A percentile compares a stretch with the other conserved stretches of the same genome.
These are phyloP conservation scores for Onthophagus taurus DNA, from an alignment of 1,140 invertebrate genomes.

Conservation along the genomic window DNA sequence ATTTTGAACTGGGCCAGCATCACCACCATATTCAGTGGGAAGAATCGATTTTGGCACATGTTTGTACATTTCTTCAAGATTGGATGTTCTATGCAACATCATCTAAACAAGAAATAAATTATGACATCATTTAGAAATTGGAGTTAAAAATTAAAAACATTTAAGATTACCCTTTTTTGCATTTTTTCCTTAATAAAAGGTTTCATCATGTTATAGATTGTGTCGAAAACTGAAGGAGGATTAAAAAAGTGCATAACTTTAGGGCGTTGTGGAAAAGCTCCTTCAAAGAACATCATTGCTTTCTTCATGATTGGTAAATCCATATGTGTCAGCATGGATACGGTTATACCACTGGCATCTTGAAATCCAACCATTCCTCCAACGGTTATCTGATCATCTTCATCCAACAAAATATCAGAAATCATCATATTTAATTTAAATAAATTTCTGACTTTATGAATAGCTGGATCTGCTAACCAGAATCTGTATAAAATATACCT, in stretches of 20 bases:
- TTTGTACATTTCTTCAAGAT: constrained; percentile 25
- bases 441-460: constrained; percentile 3
- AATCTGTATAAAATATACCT: neutral
- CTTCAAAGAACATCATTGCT: constrained; percentile 14
- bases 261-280: constrained; percentile 8
- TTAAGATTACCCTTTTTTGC: constrained; percentile 13
- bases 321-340: constrained; percentile 12
- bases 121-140: no score
- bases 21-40: constrained; percentile 47
- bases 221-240: constrained; percentile 17
- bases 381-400: constrained; percentile 17
- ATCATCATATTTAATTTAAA: constrained; percentile 19
- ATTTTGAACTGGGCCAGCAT: constrained; percentile 17
- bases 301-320: constrained; percentile 11
- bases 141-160: neutral
- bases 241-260: constrained; percentile 16
- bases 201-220: constrained; percentile 14
- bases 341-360: constrained; percentile 12
- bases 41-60: constrained; percentile 42
- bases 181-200: constrained; percentile 18
- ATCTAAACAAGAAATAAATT: constrained; percentile 9
- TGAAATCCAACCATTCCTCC: constrained; percentile 11
- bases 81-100: neutral
- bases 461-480: constrained; percentile 9
- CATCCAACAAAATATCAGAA: constrained; percentile 16